These are phyloP conservation scores for Rousettus leschenaultii DNA, from an alignment of 2,113 vertebrate genomes.

Conservation along the genomic window DNA sequence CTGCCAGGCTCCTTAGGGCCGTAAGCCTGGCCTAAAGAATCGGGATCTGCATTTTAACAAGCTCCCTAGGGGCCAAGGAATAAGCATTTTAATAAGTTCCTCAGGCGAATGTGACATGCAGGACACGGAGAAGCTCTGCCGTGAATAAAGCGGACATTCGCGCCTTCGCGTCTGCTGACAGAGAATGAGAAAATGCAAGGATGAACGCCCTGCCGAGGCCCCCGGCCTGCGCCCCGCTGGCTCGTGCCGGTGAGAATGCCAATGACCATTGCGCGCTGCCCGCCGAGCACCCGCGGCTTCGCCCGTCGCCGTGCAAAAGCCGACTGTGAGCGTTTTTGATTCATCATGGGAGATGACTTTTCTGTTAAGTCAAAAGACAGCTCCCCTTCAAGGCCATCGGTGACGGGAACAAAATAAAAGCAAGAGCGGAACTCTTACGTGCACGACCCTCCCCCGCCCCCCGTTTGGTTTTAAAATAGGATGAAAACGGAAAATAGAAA, in stretches of 20 bases:
- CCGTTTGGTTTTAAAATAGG: not conserved
- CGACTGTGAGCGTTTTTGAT: not conserved
- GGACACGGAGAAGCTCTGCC: no score
- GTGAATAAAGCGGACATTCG: no score
- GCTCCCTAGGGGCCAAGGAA: not conserved
- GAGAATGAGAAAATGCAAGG: rapidly evolving
- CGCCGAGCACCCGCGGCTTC: rapidly evolving
- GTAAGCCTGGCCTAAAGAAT: not conserved
- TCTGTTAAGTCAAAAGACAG: not conserved
- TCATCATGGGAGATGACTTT: not conserved
- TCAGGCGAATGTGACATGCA: not conserved
- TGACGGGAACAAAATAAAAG: not conserved
- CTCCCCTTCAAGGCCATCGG: not conserved
- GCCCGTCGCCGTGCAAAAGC: not conserved
- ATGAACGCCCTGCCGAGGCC: rapidly evolving
- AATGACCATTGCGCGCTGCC: rapidly evolving
- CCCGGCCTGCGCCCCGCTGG: rapidly evolving
- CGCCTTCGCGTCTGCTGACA: not conserved
- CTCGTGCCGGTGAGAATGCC: not conserved
- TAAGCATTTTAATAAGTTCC: not conserved
- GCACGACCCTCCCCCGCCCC: rapidly evolving
- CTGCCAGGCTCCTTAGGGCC: not conserved
- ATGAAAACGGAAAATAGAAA: not conserved
- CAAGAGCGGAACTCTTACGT: rapidly evolving
- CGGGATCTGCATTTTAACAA: not conserved